Evolutionary conservation across 2,797 vertebrate species (phyloP).

Genomic region (Anisognathus igniventris): DNA sequence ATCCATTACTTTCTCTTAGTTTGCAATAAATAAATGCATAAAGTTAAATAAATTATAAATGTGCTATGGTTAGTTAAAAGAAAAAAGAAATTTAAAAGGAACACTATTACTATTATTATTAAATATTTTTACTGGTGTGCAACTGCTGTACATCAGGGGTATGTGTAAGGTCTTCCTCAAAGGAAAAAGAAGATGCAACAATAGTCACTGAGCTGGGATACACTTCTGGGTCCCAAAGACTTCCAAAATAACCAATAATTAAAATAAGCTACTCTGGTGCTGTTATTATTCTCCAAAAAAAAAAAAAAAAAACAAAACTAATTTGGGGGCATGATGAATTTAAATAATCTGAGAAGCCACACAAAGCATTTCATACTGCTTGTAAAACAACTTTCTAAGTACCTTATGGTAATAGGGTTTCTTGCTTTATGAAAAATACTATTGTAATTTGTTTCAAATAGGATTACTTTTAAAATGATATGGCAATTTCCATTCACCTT

Average conservation of each 20-base stretch:
- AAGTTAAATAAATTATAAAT: conserved; percentile 7
- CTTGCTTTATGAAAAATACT: neutral
- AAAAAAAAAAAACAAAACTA: neutral
- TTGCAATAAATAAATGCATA: conserved; percentile 32
- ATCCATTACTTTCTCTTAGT: conserved; percentile 69
- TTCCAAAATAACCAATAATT: neutral
- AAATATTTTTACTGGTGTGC: neutral
- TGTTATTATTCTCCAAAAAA: neutral
- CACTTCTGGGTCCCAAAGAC: neutral
- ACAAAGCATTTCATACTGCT: neutral
- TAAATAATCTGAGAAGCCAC: neutral
- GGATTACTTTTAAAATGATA: neutral
- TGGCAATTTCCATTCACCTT: neutral
- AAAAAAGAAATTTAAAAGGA: neutral
- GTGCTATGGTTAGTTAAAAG: neutral
- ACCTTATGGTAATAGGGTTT: neutral
- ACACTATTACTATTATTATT: neutral
- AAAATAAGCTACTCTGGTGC: neutral
- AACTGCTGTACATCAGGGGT: neutral
- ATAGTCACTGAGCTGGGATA: neutral
- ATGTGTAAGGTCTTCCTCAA: neutral
- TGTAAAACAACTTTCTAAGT: conserved; percentile 2
- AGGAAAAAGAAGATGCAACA: neutral
- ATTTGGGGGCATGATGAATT: neutral
- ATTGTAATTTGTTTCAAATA: neutral